These are phyloP conservation scores for Morpho achilles DNA, from an alignment of 2,888 invertebrate genomes.

Conservation along the genomic window DNA sequence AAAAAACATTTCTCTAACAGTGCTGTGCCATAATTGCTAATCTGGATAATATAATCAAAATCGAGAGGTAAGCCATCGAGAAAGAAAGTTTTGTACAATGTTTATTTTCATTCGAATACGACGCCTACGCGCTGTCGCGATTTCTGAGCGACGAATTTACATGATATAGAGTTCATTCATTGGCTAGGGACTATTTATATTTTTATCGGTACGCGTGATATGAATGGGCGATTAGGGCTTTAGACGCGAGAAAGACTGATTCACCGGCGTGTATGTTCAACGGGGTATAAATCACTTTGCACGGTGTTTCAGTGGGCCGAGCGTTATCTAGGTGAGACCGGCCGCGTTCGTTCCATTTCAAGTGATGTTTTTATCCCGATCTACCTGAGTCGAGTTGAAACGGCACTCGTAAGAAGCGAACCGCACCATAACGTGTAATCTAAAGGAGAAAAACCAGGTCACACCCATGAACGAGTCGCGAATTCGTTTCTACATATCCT, in stretches of 20 bases:
- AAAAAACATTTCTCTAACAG: conserved; percentile 46
- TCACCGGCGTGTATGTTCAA: conserved; percentile 24
- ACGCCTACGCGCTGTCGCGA: conserved; percentile 76
- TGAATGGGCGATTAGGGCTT: conserved; percentile 65
- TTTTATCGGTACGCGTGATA: conserved; percentile 66
- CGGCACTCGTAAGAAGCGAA: conserved; percentile 22
- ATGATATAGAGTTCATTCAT: conserved; percentile 75
- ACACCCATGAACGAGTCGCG: conserved; percentile 40
- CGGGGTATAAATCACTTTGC: neutral
- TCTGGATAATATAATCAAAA: conserved; percentile 74
- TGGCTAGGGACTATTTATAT: conserved; percentile 68
- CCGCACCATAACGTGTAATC: conserved; percentile 40
- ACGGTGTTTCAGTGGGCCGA: conserved; percentile 37
- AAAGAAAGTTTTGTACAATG: conserved; percentile 33
- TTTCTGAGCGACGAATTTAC: conserved; percentile 76
- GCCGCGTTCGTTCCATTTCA: conserved; percentile 65
- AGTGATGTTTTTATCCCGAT: conserved; percentile 74
- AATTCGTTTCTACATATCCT: conserved; percentile 27
- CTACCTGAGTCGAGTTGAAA: conserved; percentile 54
- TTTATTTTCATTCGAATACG: conserved; percentile 72
- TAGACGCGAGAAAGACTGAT: conserved; percentile 43
- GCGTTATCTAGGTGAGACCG: conserved; percentile 69
- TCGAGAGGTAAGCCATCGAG: conserved; percentile 62
- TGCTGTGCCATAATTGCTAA: conserved; percentile 65
- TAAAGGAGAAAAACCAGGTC: conserved; percentile 24